These are phyloP conservation scores for Tinamus major DNA, from an alignment of 2,797 vertebrate species.

Conservation along the genomic window DNA sequence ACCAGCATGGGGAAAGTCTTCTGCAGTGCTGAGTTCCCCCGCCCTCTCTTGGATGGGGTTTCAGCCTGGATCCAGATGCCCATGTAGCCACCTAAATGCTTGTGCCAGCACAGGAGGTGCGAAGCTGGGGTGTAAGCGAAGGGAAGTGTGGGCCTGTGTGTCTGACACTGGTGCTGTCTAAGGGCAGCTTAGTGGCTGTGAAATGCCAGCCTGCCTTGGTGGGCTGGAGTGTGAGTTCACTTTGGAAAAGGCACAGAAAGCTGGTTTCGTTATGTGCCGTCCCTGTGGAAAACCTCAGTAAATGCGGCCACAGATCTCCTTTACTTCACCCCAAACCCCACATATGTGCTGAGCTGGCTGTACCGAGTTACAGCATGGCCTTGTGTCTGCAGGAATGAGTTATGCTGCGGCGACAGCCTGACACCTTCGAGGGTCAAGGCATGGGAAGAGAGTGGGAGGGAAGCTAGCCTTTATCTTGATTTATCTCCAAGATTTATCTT, in stretches of 20 bases:
- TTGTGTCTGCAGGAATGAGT: neutral
- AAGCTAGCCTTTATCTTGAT: neutral
- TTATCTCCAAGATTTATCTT: neutral
- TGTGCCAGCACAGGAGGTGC: neutral
- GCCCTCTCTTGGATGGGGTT: rapidly evolving
- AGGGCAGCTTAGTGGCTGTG: neutral
- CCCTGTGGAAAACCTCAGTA: neutral
- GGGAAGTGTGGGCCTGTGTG: neutral
- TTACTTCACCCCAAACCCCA: rapidly evolving
- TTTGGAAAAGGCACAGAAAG: neutral
- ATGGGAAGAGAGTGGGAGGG: neutral
- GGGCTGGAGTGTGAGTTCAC: rapidly evolving
- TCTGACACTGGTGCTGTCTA: neutral
- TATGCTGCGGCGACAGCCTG: neutral
- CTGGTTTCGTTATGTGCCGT: neutral
- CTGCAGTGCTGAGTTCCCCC: neutral
- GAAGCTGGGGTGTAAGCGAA: neutral
- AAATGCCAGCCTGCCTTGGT: rapidly evolving
- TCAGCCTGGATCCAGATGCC: neutral
- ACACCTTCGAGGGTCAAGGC: neutral
- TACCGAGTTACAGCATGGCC: neutral
- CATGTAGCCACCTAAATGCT: rapidly evolving
- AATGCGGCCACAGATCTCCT: neutral
- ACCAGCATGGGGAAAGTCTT: neutral
- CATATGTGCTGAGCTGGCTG: neutral